Evolutionary conservation across 2,113 vertebrate genomes (phyloP).

Genomic region (Pheucticus melanocephalus): DNA sequence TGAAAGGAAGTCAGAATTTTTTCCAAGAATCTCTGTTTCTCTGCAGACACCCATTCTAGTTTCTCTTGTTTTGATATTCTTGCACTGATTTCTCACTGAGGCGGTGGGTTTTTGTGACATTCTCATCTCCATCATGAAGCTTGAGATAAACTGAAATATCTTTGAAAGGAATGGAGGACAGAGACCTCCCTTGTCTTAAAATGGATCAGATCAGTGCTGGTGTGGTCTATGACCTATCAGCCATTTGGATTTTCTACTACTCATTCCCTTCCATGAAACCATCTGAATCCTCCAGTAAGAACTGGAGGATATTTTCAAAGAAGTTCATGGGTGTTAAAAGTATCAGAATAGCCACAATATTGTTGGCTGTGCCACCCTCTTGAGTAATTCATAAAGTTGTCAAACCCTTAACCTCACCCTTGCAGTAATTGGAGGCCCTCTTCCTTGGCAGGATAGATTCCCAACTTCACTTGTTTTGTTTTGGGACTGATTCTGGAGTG

Average conservation of each 20-base stretch:
- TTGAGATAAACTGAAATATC: not conserved
- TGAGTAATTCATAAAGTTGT: not conserved
- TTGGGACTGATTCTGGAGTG: not conserved
- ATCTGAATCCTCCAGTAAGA: not conserved
- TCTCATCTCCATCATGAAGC: not conserved
- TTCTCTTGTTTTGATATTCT: slow-evolving; percentile 8
- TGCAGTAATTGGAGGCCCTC: not conserved
- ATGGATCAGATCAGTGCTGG: not conserved
- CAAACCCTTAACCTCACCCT: not conserved
- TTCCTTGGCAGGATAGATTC: not conserved
- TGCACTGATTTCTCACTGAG: not conserved
- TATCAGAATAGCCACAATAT: not conserved
- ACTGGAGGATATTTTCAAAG: not conserved
- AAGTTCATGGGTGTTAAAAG: not conserved
- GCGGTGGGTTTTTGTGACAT: not conserved
- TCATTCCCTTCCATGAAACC: not conserved
- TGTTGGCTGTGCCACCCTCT: not conserved
- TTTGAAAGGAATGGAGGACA: not conserved
- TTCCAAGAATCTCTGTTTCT: not conserved
- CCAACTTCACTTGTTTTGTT: not conserved
- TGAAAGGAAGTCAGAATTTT: not conserved
- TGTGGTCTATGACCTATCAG: not conserved
- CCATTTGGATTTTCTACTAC: not conserved
- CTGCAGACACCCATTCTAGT: not conserved
- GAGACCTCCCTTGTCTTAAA: not conserved